Evolutionary conservation across 2,888 invertebrate species (phyloP), one percentile per base, ranked within the genome.

Genomic region (Agrotis exclamationis): DNA sequence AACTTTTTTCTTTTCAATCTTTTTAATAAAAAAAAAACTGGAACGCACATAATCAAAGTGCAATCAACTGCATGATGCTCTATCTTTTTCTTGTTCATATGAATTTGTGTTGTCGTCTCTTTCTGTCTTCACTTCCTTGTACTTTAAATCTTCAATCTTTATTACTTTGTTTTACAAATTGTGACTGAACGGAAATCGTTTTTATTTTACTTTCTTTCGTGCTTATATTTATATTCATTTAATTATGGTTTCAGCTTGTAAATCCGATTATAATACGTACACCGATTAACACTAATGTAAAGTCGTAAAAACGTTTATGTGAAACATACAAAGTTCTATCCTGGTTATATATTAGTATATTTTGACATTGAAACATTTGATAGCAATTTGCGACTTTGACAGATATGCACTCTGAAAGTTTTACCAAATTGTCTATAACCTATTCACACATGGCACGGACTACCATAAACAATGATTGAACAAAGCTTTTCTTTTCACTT

Each of bases 41-140:
- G 84, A 70, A 70, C 76, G 78, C 63, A 47, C 80, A n/a, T n/a
- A 80, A 84, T 84, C 84, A 84, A 84, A 84, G 83, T 80, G 83
- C 80, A 84, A 84, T 84, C 84, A 84, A 80, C 73, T 73, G 76
- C 70, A 73, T 33, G 50, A 20, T 62, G 18, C 14, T 74, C 50
- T 70, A 3, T 79, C 80, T 20, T 58, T 70, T 68, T 84, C 74
- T 75, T 9, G 16, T 28, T 9, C 5, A 1, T 33, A 44, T 9
- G 14, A 39, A 20, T 59, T 59, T 50, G 1, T 60, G 9, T 47
- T 45, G 14, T 13, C 28, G 20, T 83, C 76, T 63, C 74, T 75
- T 67, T 83, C 65, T 1, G 14, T 47, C 63, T 14, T 48, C n/a
- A 73, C 50, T 84, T 84, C 75, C 84, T 20, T 65, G 69, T 69